A percentile compares a stretch with the other conserved stretches of the same genome.
These are phyloP conservation scores for Channallabes apus DNA, from an alignment of 2,797 vertebrate species.

Conservation along the genomic window DNA sequence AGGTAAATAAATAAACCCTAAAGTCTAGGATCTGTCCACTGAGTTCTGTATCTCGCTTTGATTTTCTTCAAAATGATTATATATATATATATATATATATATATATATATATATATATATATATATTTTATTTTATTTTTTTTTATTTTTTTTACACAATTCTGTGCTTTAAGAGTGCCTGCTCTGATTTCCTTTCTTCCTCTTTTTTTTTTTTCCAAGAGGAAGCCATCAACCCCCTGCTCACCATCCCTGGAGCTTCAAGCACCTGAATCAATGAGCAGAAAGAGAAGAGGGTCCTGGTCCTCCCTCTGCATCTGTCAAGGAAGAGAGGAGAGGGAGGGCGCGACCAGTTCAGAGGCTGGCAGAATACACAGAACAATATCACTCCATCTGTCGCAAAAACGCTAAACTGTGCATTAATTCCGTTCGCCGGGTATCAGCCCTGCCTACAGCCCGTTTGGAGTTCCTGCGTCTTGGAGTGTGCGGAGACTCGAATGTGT, in stretches of 20 bases:
- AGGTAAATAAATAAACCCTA: neutral
- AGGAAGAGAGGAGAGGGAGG: conserved; percentile 74
- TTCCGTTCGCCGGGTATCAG: conserved; percentile 66
- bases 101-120: no score
- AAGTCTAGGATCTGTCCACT: neutral
- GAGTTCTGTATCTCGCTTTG: neutral
- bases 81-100: no score
- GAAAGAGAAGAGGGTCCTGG: conserved; percentile 73
- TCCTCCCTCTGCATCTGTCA: conserved; percentile 82
- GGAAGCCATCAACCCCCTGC: conserved; percentile 65
- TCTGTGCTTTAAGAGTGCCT: conserved; percentile 51
- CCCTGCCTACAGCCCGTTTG: conserved; percentile 55
- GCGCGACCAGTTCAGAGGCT: conserved; percentile 59
- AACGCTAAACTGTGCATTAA: conserved; percentile 69
- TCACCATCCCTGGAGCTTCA: conserved; percentile 71
- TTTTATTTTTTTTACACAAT: conserved; percentile 12
- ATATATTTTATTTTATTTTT: no score
- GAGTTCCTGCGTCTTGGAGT: neutral
- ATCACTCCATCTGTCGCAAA: conserved; percentile 81
- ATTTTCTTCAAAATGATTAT: neutral
- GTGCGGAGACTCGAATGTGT: neutral
- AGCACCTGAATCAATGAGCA: conserved; percentile 80
- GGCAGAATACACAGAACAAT: conserved; percentile 71
- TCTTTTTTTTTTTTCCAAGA: conserved; percentile 60
- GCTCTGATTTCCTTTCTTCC: conserved; percentile 23